phyloP scores from a whole-genome alignment of 2,888 invertebrate species.

The Cosmia trapezina region DNA sequence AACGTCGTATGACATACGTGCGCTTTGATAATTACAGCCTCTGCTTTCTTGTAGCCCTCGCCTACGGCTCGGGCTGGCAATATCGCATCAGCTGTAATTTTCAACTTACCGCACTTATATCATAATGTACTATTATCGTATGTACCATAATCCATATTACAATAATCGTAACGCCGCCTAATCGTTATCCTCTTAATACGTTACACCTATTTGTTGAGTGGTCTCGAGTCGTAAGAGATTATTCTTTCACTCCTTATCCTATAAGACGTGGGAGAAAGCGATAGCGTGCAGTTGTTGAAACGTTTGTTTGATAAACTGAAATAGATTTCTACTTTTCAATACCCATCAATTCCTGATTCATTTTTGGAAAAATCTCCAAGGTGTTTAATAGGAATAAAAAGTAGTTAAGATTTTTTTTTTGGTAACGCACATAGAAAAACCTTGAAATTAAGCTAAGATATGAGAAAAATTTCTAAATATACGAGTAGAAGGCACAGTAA shows the following conservation, averaged over 20 bases:
- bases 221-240: slow-evolving; percentile 12
- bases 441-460: neutral
- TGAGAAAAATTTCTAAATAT: neutral
- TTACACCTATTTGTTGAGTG: slow-evolving; percentile 38
- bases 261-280: slow-evolving; percentile 6
- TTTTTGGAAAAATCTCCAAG: neutral
- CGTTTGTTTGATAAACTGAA: slow-evolving; percentile 4
- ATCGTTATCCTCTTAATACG: slow-evolving; percentile 35
- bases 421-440: neutral
- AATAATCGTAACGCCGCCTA: slow-evolving; percentile 7
- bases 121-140: too few species aligned
- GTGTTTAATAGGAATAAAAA: too few species aligned
- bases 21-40: too few species aligned
- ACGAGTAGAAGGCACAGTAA: too few species aligned
- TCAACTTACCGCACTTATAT: too few species aligned
- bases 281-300: neutral
- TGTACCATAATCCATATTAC: slow-evolving; percentile 17
- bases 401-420: neutral
- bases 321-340: neutral
- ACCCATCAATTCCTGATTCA: neutral
- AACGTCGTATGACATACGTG: too few species aligned
- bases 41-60: too few species aligned
- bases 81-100: too few species aligned
- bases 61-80: too few species aligned
- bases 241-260: slow-evolving; percentile 11